phyloP scores from a whole-genome alignment of 2,113 vertebrate genomes.

The Triplophysa siluroides region DNA sequence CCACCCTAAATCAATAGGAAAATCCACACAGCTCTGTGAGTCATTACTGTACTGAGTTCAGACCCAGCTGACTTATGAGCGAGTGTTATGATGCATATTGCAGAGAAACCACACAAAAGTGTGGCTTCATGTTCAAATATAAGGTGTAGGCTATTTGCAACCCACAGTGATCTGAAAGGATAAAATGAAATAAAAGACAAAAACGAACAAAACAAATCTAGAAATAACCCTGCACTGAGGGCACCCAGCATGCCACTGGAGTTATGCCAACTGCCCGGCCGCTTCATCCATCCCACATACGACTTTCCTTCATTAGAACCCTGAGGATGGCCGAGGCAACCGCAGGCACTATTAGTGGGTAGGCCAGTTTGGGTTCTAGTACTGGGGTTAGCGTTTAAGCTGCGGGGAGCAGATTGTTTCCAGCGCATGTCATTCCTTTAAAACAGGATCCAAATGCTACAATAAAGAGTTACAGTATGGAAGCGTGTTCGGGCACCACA shows the following conservation, averaged over 20 bases:
- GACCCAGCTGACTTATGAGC: no score
- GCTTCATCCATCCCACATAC: slow-evolving; percentile 8
- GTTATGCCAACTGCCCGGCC: slow-evolving; percentile 56
- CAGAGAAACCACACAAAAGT: no score
- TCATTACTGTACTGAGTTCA: no score
- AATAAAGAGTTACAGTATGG: slow-evolving; percentile 3
- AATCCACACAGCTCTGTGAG: no score
- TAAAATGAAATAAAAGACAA: no score
- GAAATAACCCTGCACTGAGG: no score
- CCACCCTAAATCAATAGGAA: no score
- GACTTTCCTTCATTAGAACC: slow-evolving; percentile 35
- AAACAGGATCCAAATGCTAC: slow-evolving; percentile 13
- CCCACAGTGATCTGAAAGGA: no score
- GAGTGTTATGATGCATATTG: no score
- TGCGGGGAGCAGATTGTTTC: slow-evolving; percentile 42
- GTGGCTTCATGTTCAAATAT: no score
- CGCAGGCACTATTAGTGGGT: slow-evolving; percentile 25
- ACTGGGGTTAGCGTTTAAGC: slow-evolving; percentile 9
- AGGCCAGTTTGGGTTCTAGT: slow-evolving; percentile 23
- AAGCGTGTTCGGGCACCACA: slow-evolving; percentile 40
- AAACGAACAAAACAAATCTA: no score
- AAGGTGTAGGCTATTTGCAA: no score
- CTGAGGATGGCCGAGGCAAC: slow-evolving; percentile 6
- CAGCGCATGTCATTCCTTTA: slow-evolving; percentile 37
- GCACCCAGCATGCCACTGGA: slow-evolving; percentile 46